Percentiles rank a stretch among this genome's conserved stretches.
These are phyloP conservation scores for Drosophila murphyi DNA, from an alignment of 1,140 invertebrate genomes.

Conservation along the genomic window DNA sequence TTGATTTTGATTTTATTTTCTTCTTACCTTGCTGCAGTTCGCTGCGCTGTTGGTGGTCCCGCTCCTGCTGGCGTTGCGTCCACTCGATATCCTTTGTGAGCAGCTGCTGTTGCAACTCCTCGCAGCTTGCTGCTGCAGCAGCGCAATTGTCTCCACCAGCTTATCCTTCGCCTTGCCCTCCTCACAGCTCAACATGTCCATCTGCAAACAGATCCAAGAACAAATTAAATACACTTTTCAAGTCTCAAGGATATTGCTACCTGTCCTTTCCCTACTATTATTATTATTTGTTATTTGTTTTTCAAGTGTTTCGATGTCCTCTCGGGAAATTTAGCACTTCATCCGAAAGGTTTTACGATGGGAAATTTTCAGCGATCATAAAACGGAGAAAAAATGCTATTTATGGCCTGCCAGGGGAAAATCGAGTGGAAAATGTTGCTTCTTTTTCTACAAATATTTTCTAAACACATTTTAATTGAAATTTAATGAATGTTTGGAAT, in stretches of 20 bases:
- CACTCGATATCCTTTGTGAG: slow-evolving; percentile 84
- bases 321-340: slow-evolving; percentile 5
- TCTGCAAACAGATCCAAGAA: slow-evolving; percentile 84
- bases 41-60: slow-evolving; percentile 59
- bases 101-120: slow-evolving; percentile 86
- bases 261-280: slow-evolving; percentile 7
- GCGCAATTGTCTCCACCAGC: slow-evolving; percentile 84
- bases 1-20: neutral
- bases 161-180: slow-evolving; percentile 85
- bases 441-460: neutral
- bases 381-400: neutral
- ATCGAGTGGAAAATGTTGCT: neutral
- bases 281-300: slow-evolving; percentile 1
- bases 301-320: neutral
- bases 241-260: slow-evolving; percentile 15
- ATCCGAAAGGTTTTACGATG: slow-evolving; percentile 18
- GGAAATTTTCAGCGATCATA: slow-evolving; percentile 19
- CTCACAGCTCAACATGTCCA: slow-evolving; percentile 87
- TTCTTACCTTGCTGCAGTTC: slow-evolving; percentile 74
- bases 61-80: slow-evolving; percentile 62
- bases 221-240: neutral
- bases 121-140: slow-evolving; percentile 86
- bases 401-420: neutral
- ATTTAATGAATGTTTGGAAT: slow-evolving; percentile 3
- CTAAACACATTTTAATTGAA: slow-evolving; percentile 26